Percentiles rank a stretch among this genome's conserved stretches.
phyloP scores from a whole-genome alignment of 2,888 invertebrate species.

The Volucella inflata region DNA sequence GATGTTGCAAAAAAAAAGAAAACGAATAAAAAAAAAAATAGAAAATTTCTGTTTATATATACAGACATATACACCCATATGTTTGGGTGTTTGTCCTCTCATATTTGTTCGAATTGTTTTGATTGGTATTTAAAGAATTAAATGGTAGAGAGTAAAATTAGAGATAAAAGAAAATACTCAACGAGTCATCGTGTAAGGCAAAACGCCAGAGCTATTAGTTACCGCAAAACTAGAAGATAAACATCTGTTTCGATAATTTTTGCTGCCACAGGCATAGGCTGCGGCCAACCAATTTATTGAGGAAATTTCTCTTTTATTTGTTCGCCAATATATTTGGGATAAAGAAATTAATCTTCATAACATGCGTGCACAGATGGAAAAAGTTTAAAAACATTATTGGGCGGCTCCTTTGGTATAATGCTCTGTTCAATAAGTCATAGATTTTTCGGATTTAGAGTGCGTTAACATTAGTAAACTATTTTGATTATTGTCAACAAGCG shows the following conservation, averaged over 20 bases:
- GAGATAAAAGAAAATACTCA: conserved; percentile 14
- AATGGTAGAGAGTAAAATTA: not conserved
- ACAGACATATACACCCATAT: too few relatives aligned
- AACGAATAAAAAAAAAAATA: too few relatives aligned
- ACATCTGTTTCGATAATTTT: conserved; percentile 12
- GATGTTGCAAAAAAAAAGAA: too few relatives aligned
- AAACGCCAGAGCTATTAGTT: conserved; percentile 3
- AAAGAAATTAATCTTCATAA: not conserved
- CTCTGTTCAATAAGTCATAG: too few relatives aligned
- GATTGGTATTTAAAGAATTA: not conserved
- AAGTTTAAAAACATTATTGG: too few relatives aligned
- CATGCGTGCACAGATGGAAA: not conserved
- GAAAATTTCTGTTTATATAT: too few relatives aligned
- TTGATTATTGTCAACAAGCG: too few relatives aligned
- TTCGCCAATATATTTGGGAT: conserved; percentile 11
- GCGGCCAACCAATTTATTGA: conserved; percentile 8
- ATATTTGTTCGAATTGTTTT: not conserved
- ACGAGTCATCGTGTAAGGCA: not conserved
- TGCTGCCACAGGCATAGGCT: not conserved
- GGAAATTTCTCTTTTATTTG: conserved; percentile 31
- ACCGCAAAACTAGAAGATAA: conserved; percentile 29
- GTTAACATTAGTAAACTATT: too few relatives aligned
- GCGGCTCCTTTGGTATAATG: too few relatives aligned
- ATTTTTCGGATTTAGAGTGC: too few relatives aligned
- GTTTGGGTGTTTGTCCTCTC: too few relatives aligned